Percentiles rank a stretch among this genome's conserved stretches.
Conservation (phyloP, 2,113 vertebrate species). For the Strix aluco region DNA sequence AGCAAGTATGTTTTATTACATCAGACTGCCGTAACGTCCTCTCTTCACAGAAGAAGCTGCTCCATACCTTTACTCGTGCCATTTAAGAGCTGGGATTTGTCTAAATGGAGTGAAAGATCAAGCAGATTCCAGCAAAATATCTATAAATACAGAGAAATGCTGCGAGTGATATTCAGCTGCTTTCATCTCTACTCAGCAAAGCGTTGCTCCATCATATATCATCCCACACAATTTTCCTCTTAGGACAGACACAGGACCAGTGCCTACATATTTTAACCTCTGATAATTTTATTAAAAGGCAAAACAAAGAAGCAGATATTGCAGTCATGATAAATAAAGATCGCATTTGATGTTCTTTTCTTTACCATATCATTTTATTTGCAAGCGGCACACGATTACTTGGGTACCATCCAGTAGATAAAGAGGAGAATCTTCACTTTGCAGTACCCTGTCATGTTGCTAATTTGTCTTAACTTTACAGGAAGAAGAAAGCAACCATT, state of each 20-base stretch:
- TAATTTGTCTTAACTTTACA: background rate
- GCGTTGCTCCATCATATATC: background rate
- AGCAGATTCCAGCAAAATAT: background rate
- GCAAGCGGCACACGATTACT: background rate
- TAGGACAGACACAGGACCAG: background rate
- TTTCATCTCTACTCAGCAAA: background rate
- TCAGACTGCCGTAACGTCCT: background rate
- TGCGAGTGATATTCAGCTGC: too few relatives aligned
- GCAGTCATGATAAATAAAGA: background rate
- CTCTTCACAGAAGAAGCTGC: background rate
- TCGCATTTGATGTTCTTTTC: background rate
- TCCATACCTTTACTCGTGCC: background rate
- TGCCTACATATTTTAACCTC: background rate
- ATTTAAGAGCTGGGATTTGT: background rate
- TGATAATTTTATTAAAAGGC: background rate
- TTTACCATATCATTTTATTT: background rate
- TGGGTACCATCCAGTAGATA: background rate
- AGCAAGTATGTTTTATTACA: background rate
- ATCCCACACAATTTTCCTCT: background rate
- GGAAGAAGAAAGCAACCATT: background rate
- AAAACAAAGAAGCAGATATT: background rate
- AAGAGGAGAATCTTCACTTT: background rate
- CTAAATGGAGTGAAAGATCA: background rate
- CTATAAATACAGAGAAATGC: background rate
- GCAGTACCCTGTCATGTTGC: background rate